Evolutionary conservation across 2,113 vertebrate species (phyloP).

Genomic region (Zingel zingel): DNA sequence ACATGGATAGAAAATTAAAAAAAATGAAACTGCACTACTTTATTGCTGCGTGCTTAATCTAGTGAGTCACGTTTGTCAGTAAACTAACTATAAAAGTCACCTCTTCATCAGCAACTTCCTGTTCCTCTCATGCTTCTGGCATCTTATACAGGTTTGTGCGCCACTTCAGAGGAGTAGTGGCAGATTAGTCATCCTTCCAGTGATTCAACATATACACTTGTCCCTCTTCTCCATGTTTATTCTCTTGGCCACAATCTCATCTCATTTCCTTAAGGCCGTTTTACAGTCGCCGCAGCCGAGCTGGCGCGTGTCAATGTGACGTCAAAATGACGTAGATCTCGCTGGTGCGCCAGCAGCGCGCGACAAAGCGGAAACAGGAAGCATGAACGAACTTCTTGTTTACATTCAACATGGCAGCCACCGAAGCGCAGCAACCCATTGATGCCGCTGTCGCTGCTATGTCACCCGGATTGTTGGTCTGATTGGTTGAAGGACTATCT

Average conservation of each 20-base stretch:
- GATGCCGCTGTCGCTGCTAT: too few relatives aligned
- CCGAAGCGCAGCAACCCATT: too few relatives aligned
- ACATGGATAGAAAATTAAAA: neutral
- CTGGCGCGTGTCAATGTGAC: too few relatives aligned
- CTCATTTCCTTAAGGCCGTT: constrained; percentile 62
- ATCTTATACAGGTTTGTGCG: constrained; percentile 15
- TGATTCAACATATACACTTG: constrained; percentile 55
- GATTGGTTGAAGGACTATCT: too few relatives aligned
- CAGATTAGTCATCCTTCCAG: constrained; percentile 56
- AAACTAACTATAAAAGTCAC: constrained; percentile 7
- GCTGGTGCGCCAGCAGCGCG: too few relatives aligned
- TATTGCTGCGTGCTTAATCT: constrained; percentile 31
- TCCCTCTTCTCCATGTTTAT: constrained; percentile 26
- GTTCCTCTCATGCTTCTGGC: constrained; percentile 25
- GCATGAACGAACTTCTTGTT: too few relatives aligned
- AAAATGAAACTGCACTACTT: constrained; percentile 17
- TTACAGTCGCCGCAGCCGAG: too few relatives aligned
- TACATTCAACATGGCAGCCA: too few relatives aligned
- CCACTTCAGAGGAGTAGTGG: constrained; percentile 47
- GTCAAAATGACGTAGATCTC: too few relatives aligned
- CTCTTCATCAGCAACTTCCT: constrained; percentile 35
- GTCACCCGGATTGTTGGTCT: too few relatives aligned
- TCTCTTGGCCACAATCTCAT: constrained; percentile 51
- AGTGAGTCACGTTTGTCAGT: constrained; percentile 5
- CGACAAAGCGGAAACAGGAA: too few relatives aligned